These are phyloP conservation scores for Eupithecia exiguata DNA, from an alignment of 2,888 invertebrate genomes.

Conservation along the genomic window DNA sequence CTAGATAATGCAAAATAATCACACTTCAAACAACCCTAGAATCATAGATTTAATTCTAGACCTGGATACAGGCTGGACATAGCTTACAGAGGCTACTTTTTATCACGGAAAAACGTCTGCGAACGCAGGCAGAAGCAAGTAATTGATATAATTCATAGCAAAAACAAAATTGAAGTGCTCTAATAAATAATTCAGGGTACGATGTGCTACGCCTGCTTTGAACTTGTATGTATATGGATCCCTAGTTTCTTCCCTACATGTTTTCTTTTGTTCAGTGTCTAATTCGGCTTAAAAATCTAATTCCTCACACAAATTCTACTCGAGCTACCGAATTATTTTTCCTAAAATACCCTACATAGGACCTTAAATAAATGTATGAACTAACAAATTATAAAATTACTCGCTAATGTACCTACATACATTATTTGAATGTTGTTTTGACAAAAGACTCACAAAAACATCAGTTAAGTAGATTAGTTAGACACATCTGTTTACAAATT, in stretches of 20 bases:
- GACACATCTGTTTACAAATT: slow-evolving; percentile 8
- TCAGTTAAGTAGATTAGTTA: too few species aligned
- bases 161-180: background rate
- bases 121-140: background rate
- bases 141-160: background rate
- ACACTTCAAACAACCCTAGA: background rate
- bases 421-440: slow-evolving; percentile 5
- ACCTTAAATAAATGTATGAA: too few species aligned
- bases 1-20: background rate
- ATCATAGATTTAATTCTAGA: too few species aligned
- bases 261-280: background rate
- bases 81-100: background rate
- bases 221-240: too few species aligned
- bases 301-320: background rate
- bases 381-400: too few species aligned
- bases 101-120: background rate
- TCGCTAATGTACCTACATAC: too few species aligned
- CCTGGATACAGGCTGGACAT: too few species aligned
- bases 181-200: background rate
- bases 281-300: background rate
- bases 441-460: slow-evolving; percentile 13
- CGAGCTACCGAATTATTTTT: background rate
- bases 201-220: background rate
- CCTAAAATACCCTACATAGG: background rate
- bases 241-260: background rate